These are phyloP conservation scores for Gila robusta DNA, from an alignment of 2,797 vertebrate genomes.

Conservation along the genomic window DNA sequence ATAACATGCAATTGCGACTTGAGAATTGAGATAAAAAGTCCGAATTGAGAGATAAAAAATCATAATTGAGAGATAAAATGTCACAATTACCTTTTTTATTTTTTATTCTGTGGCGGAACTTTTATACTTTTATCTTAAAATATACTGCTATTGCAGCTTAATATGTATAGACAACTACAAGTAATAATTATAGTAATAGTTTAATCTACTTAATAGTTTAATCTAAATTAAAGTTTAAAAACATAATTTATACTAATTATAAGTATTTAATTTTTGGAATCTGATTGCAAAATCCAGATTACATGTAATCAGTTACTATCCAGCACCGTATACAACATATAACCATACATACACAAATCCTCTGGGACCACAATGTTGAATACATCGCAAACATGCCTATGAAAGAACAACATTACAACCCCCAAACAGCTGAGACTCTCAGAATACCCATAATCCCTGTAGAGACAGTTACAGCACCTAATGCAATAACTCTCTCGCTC, in stretches of 20 bases:
- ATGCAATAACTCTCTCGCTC: slow-evolving; percentile 71
- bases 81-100: too few relatives aligned
- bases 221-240: not conserved
- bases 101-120: too few relatives aligned
- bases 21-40: too few relatives aligned
- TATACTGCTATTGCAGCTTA: not conserved
- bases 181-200: not conserved
- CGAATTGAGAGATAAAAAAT: too few relatives aligned
- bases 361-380: slow-evolving; percentile 71
- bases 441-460: slow-evolving; percentile 71
- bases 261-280: not conserved
- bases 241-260: not conserved
- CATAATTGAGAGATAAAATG: too few relatives aligned
- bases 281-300: not conserved
- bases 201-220: not conserved
- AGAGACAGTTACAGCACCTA: slow-evolving; percentile 75
- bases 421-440: slow-evolving; percentile 78
- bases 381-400: slow-evolving; percentile 74
- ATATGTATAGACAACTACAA: not conserved
- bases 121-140: not conserved
- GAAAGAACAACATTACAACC: slow-evolving; percentile 79
- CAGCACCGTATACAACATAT: not conserved
- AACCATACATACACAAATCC: slow-evolving; percentile 67
- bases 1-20: too few relatives aligned
- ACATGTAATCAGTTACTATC: not conserved